Evolutionary conservation across 2,888 invertebrate species (phyloP).

Genomic region (Plemyria rubiginata): DNA sequence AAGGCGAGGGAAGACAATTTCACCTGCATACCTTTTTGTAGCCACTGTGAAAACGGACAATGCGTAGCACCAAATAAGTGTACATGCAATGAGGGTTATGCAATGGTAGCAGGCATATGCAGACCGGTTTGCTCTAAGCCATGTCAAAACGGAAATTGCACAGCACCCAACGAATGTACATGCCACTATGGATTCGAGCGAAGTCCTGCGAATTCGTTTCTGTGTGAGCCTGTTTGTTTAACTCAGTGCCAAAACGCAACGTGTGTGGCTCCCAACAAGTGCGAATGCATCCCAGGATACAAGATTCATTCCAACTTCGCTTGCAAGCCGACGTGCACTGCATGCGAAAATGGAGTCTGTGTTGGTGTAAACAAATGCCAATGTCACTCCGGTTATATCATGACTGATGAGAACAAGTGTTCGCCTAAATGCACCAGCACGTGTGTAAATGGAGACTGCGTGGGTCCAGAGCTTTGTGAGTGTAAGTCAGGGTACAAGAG

Average conservation of each 20-base stretch:
- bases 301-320: not conserved
- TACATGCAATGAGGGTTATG: constrained; percentile 39
- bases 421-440: constrained; percentile 15
- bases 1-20: constrained; percentile 22
- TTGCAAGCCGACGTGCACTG: constrained; percentile 19
- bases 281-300: constrained; percentile 28
- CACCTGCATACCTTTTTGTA: constrained; percentile 44
- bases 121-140: constrained; percentile 37
- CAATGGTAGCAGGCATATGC: constrained; percentile 31
- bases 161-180: constrained; percentile 58
- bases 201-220: constrained; percentile 7
- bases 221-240: constrained; percentile 29
- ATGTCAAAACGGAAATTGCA: constrained; percentile 57
- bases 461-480: constrained; percentile 27
- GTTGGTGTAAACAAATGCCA: constrained; percentile 13
- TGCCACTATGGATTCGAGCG: constrained; percentile 46
- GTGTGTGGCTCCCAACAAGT: constrained; percentile 26
- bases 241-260: constrained; percentile 27
- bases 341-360: constrained; percentile 18
- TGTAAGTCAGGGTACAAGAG: constrained; percentile 33
- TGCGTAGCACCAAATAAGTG: constrained; percentile 46
- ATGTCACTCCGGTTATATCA: constrained; percentile 27
- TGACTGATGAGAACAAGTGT: constrained; percentile 13
- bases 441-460: constrained; percentile 31
- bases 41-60: constrained; percentile 44